Evolutionary conservation across 2,113 vertebrate species (phyloP).

Genomic region (Anolis sagrei): DNA sequence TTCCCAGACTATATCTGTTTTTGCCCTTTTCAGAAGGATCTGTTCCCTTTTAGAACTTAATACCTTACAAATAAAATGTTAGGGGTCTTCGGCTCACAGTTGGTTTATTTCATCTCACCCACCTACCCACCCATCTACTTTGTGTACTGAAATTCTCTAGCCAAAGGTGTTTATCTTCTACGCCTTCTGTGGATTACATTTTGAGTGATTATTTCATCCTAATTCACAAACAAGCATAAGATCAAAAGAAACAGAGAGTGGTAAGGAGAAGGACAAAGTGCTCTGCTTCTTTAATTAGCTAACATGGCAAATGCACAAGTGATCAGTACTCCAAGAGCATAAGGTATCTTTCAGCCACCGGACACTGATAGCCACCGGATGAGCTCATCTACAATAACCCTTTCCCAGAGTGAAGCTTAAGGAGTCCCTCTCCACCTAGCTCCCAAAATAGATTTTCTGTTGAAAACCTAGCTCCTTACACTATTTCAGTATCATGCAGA

Average conservation of each 20-base stretch:
- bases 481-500: slow-evolving; percentile 38
- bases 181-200: slow-evolving; percentile 52
- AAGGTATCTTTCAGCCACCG: slow-evolving; percentile 58
- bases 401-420: slow-evolving; percentile 60
- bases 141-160: slow-evolving; percentile 33
- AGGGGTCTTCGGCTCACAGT: slow-evolving; percentile 23
- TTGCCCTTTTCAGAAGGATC: slow-evolving; percentile 21
- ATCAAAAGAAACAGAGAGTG: slow-evolving; percentile 65
- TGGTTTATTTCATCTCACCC: slow-evolving; percentile 1
- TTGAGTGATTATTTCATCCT: slow-evolving; percentile 58
- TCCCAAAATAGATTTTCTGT: slow-evolving; percentile 69
- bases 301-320: slow-evolving; percentile 18
- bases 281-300: slow-evolving; percentile 64
- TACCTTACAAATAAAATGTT: background rate
- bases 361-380: slow-evolving; percentile 57
- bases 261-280: slow-evolving; percentile 56
- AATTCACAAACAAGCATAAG: slow-evolving; percentile 61
- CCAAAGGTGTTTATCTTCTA: slow-evolving; percentile 23
- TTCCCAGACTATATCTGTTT: background rate
- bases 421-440: slow-evolving; percentile 55
- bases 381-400: slow-evolving; percentile 53
- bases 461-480: slow-evolving; percentile 55
- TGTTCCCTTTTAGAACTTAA: slow-evolving; percentile 22
- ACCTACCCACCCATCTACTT: slow-evolving; percentile 20
- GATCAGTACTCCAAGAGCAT: slow-evolving; percentile 62